A percentile compares a stretch with the other conserved stretches of the same genome.
Conservation (phyloP, 2,113 vertebrate species). For the Microtus pennsylvanicus region DNA sequence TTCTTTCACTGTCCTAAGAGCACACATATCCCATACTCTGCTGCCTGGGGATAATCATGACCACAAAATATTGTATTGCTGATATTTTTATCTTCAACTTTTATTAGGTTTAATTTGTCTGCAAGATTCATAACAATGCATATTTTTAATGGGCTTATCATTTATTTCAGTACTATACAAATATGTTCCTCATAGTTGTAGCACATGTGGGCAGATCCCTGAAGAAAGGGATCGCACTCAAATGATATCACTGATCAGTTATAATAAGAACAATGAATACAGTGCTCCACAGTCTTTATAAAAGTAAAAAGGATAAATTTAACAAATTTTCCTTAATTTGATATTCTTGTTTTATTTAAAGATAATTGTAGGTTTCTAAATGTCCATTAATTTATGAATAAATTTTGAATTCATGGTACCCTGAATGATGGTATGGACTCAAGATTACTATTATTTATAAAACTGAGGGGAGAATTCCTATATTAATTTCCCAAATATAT, state of each 20-base stretch:
- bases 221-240: background rate
- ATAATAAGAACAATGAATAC: conserved; percentile 20
- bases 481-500: background rate
- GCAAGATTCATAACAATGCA: background rate
- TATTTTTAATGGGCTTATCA: background rate
- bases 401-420: background rate
- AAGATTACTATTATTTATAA: background rate
- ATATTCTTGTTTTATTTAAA: background rate
- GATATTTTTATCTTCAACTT: conserved; percentile 4
- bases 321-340: background rate
- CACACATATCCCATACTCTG: background rate
- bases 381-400: background rate
- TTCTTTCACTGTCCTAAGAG: background rate
- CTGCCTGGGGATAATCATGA: background rate
- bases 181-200: background rate
- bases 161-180: background rate
- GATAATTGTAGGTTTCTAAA: background rate
- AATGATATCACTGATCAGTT: background rate
- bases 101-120: background rate
- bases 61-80: background rate
- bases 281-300: background rate
- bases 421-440: background rate
- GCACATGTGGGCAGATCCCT: background rate
- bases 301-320: background rate
- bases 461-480: background rate